Base-by-base conservation (phyloP, 2,113 vertebrate species). In the Caretta caretta region DNA sequence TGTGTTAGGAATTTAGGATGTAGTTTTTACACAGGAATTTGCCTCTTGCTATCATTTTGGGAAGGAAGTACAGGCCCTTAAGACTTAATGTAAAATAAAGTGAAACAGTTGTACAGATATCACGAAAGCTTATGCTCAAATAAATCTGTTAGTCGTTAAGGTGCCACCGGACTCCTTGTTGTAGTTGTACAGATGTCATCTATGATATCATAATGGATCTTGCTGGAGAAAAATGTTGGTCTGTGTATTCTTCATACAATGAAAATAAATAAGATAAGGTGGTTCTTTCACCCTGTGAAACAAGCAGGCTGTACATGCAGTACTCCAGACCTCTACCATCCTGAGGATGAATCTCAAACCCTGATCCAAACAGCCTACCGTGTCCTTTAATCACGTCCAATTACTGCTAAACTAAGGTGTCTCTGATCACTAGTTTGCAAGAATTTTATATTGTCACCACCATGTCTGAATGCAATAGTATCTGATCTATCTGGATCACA, bases 1-100 rank as follows among this genome's bases (percentile, higher is more conserved):
- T 57, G 54, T 59, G 57, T 93, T 88, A 95, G 80, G 92, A 95
- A 92, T 95, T 81, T 80, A 97, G 65, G 79, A 82, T 72, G 80
- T 90, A 62, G 84, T 91, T 89, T 86, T 81, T 85, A 57, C 42
- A 25, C 8, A 81, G 35, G 4, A 86, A 93, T 87, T 96, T 25
- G 38, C 54, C 83, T 86, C 49, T 88, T 88, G 49, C 25, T 87
- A 65, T 80, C 56, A 69, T 84, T 49, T 91, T 25, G 24, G 3
- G 65, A 96, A 88, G 54, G 24, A 90, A 50, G 7, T 1, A 4
- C 69, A 29, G 46, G 50, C 38, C 72, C 89, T 38, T 81, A 96
- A 76, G 59, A 65, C 50, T 84, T 93, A 84, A 90, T 87, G 48
- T 84, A 65, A 69, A 85, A 89, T 12, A 84, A 90, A 78, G 86